These are phyloP conservation scores for Montipora foliosa DNA, from an alignment of 64 coral and sea anemone species.

Conservation along the genomic window DNA sequence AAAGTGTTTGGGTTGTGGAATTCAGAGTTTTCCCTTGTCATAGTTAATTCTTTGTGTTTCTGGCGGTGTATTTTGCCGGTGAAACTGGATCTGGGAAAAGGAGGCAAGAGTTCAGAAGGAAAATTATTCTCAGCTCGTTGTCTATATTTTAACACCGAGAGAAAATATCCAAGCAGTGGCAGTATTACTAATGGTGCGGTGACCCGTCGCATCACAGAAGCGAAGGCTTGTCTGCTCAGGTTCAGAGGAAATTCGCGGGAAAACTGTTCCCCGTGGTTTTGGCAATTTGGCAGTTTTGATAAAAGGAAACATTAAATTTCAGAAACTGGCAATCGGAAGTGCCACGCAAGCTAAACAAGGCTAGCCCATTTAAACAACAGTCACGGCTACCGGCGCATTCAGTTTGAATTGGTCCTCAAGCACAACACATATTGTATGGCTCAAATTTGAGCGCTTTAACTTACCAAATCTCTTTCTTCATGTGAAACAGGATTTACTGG, in stretches of 20 bases:
- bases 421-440: conserved; percentile 4
- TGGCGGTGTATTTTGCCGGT: not conserved
- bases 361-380: conserved; percentile 67
- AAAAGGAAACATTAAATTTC: conserved; percentile 86
- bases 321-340: conserved; percentile 93
- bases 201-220: not conserved
- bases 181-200: not conserved
- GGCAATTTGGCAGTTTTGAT: conserved; percentile 82
- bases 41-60: not conserved
- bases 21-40: not conserved
- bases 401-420: conserved; percentile 24
- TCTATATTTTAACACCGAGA: conserved; percentile 37
- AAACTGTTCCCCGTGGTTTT: conserved; percentile 58
- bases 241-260: conserved; percentile 89
- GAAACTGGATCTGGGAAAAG: conserved; percentile 3
- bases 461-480: not conserved
- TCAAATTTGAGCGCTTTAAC: not conserved
- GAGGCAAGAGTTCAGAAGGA: conserved; percentile 11
- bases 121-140: conserved; percentile 49
- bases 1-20: conserved; percentile 45
- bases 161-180: conserved; percentile 23
- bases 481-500: conserved; percentile 19
- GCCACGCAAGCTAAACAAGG: conserved; percentile 82
- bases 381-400: conserved; percentile 33
- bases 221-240: conserved; percentile 25